These are phyloP conservation scores for Hyalella azteca DNA, from an alignment of 2,888 invertebrate genomes.

Conservation along the genomic window DNA sequence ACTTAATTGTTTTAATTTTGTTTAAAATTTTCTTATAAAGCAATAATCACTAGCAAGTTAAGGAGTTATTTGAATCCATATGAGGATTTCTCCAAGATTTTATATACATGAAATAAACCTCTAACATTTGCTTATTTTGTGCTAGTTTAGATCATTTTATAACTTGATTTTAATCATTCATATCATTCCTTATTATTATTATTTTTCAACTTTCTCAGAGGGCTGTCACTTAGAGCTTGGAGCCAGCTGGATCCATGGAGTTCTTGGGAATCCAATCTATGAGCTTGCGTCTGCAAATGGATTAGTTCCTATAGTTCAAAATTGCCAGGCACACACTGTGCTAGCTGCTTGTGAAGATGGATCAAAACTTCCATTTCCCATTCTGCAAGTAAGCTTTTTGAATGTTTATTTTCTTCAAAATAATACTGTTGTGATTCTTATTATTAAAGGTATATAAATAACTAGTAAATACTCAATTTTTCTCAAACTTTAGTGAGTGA, in stretches of 20 bases:
- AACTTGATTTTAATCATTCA: not conserved
- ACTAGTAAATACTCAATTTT: too few relatives aligned
- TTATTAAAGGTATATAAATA: too few relatives aligned
- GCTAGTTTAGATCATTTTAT: not conserved
- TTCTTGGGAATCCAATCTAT: conserved; percentile 66
- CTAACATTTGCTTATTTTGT: not conserved
- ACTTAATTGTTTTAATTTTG: too few relatives aligned
- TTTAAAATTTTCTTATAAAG: too few relatives aligned
- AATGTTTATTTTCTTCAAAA: too few relatives aligned
- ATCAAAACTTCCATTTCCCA: conserved; percentile 81
- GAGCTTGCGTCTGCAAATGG: conserved; percentile 67
- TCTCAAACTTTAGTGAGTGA: too few relatives aligned
- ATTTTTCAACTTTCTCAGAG: conserved; percentile 60
- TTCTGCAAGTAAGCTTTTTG: conserved; percentile 69
- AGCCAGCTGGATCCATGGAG: conserved; percentile 66
- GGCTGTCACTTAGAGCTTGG: conserved; percentile 64
- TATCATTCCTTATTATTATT: too few relatives aligned
- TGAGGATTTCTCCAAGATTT: too few relatives aligned
- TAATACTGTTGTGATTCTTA: too few relatives aligned
- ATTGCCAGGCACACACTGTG: conserved; percentile 86
- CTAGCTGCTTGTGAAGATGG: conserved; percentile 89
- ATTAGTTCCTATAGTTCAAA: conserved; percentile 81
- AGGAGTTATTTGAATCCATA: too few relatives aligned
- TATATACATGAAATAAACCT: too few relatives aligned
- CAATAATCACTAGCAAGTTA: too few relatives aligned